Evolutionary conservation across 1,140 invertebrate genomes (phyloP).

Genomic region (Drosophila dunni): DNA sequence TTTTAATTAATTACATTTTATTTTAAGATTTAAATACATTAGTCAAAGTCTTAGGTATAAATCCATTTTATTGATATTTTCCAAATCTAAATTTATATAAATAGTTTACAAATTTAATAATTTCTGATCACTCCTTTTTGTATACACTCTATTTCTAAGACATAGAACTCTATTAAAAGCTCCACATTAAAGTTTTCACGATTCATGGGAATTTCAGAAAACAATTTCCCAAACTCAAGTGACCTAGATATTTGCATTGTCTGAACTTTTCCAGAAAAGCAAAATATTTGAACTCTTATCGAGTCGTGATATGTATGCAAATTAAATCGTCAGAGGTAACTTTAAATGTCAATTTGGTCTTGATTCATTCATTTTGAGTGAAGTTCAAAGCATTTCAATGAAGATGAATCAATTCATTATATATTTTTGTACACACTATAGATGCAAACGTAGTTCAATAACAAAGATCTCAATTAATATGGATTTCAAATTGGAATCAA

Average conservation of each 20-base stretch:
- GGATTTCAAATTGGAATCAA: no score
- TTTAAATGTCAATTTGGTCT: slow-evolving; percentile 4
- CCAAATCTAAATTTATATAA: slow-evolving; percentile 13
- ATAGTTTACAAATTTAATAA: slow-evolving; percentile 33
- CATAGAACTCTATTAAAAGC: slow-evolving; percentile 1
- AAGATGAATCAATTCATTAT: neutral
- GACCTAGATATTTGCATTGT: slow-evolving; percentile 11
- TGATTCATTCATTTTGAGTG: neutral
- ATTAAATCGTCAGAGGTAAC: neutral
- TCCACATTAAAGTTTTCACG: no score
- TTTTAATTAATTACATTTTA: no score
- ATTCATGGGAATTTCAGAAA: neutral
- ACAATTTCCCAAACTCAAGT: neutral
- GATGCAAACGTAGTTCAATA: neutral
- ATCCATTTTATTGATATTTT: neutral
- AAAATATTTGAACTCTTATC: slow-evolving; percentile 4
- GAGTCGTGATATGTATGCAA: neutral
- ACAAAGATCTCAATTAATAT: no score
- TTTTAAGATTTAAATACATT: slow-evolving; percentile 1
- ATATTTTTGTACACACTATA: neutral
- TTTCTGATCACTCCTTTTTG: slow-evolving; percentile 1
- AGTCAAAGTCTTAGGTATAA: neutral
- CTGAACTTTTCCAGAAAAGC: neutral
- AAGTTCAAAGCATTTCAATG: neutral
- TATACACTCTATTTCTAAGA: neutral